phyloP scores from a whole-genome alignment of 2,797 vertebrate species.

The Eulemur mongoz region DNA sequence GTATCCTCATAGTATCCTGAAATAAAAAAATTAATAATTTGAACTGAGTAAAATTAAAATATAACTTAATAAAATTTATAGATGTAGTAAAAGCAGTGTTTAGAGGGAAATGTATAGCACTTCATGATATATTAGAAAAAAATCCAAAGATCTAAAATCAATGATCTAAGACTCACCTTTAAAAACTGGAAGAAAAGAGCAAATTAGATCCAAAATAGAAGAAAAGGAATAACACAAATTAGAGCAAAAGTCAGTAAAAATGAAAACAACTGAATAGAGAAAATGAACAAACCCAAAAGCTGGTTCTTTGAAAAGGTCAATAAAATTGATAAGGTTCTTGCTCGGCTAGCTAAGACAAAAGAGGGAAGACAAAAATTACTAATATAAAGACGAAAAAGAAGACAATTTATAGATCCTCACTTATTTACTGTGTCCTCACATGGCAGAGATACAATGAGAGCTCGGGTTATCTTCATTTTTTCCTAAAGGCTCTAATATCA shows the following conservation, averaged over 20 bases:
- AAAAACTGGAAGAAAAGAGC: not conserved
- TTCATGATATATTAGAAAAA: not conserved
- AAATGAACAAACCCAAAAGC: not conserved
- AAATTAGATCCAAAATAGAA: not conserved
- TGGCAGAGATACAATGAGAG: not conserved
- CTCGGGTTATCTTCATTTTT: not conserved
- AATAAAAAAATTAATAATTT: not conserved
- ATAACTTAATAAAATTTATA: too few species aligned
- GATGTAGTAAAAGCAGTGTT: not conserved
- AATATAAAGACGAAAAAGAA: not conserved
- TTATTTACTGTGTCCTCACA: not conserved
- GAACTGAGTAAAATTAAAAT: not conserved
- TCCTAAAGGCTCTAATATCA: too few species aligned
- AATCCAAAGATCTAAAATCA: not conserved
- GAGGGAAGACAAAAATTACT: not conserved
- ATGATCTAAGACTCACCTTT: not conserved
- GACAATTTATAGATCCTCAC: not conserved
- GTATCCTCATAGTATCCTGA: too few species aligned
- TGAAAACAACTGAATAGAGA: not conserved
- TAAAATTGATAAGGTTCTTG: not conserved
- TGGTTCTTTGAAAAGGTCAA: not conserved
- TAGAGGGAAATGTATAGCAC: not conserved
- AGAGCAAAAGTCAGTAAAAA: not conserved
- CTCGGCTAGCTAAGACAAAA: not conserved
- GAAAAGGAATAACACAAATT: not conserved